Percentiles rank a stretch among this genome's conserved stretches.
These are phyloP conservation scores for Drosophila quadrilineata DNA, from an alignment of 1,140 invertebrate species.

Conservation along the genomic window DNA sequence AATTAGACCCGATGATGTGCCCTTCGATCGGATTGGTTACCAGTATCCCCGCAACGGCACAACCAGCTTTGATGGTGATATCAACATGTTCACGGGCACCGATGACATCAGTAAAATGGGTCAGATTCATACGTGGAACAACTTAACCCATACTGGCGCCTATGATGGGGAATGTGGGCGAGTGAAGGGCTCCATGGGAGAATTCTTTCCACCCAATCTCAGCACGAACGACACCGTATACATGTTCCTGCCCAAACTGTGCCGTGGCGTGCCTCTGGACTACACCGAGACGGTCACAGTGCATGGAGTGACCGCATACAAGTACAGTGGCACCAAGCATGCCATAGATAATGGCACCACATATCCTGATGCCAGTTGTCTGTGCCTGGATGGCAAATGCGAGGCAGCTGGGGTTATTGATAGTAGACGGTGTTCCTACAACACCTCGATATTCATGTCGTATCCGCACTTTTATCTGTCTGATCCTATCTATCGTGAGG, in stretches of 20 bases:
- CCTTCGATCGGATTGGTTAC: constrained; percentile 88
- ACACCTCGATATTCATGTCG: constrained; percentile 90
- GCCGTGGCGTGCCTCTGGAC: constrained; percentile 84
- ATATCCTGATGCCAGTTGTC: constrained; percentile 85
- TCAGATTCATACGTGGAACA: constrained; percentile 86
- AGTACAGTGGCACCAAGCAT: constrained; percentile 82
- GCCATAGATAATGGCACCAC: constrained; percentile 86
- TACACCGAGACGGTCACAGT: constrained; percentile 83
- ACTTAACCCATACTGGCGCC: constrained; percentile 83
- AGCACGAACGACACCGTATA: constrained; percentile 83
- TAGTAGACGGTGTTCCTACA: constrained; percentile 86
- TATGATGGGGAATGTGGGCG: constrained; percentile 84
- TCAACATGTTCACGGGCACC: constrained; percentile 88
- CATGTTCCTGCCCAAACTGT: constrained; percentile 87
- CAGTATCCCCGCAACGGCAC: constrained; percentile 91
- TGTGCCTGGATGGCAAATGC: constrained; percentile 86
- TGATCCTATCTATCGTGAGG: constrained; percentile 85
- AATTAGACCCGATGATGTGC: constrained; percentile 79
- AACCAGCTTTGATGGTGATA: constrained; percentile 86
- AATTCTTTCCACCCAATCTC: constrained; percentile 87
- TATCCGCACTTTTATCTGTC: constrained; percentile 93
- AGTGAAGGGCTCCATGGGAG: constrained; percentile 87
- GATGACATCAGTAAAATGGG: constrained; percentile 85
- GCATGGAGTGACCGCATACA: constrained; percentile 83
- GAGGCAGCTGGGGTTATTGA: constrained; percentile 86